Evolutionary conservation across 2,797 vertebrate species (phyloP).

Genomic region (Platalea minor): DNA sequence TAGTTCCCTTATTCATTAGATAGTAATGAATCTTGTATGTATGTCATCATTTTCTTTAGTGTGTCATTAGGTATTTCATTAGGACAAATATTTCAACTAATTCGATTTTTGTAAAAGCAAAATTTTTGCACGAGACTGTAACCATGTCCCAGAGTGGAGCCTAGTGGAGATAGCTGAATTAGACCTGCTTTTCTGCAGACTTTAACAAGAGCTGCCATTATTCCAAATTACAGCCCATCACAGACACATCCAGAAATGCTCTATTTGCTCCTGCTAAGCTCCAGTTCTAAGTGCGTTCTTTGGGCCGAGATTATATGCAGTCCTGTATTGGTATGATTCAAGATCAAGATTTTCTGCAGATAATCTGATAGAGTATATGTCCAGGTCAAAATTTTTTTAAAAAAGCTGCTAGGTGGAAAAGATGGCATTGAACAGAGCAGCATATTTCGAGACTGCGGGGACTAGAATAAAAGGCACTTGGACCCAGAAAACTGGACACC

Average conservation of each 20-base stretch:
- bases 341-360: background rate
- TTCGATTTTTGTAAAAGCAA: background rate
- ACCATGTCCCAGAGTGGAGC: background rate
- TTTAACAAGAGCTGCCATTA: background rate
- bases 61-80: background rate
- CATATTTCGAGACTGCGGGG: background rate
- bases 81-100: background rate
- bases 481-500: background rate
- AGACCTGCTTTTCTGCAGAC: background rate
- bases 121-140: background rate
- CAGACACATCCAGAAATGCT: background rate
- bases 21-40: background rate
- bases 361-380: background rate
- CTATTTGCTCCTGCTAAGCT: background rate
- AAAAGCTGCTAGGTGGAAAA: background rate
- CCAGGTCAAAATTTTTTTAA: background rate
- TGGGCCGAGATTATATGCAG: background rate
- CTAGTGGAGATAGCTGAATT: fast-evolving
- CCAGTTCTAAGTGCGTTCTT: background rate
- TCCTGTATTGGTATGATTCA: background rate
- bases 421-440: background rate
- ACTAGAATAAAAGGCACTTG: background rate
- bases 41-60: background rate
- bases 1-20: background rate
- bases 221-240: background rate